Evolutionary conservation across 2,797 vertebrate species (phyloP).

Genomic region (Hirundo rustica): DNA sequence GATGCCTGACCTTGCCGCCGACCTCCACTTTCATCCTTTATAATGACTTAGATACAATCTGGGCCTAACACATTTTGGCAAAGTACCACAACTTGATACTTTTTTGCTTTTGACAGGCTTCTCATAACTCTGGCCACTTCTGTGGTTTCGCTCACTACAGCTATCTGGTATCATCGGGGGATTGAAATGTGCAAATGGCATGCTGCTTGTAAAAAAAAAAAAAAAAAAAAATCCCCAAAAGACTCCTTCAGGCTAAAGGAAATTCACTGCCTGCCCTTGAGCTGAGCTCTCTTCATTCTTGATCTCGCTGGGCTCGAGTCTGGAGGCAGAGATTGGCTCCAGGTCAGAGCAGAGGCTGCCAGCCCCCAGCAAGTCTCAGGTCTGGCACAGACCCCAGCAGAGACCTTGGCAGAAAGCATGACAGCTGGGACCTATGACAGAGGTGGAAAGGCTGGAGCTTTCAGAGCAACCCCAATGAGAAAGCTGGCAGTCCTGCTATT

Average conservation of each 20-base stretch:
- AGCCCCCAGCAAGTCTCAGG: background rate
- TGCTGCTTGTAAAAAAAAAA: background rate
- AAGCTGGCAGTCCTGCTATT: background rate
- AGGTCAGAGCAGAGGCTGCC: background rate
- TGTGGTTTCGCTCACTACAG: background rate
- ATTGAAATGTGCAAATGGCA: background rate
- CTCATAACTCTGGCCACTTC: background rate
- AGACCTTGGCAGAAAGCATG: background rate
- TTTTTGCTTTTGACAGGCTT: background rate
- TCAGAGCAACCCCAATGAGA: background rate
- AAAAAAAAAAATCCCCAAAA: background rate
- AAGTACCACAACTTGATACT: background rate
- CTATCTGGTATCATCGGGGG: background rate
- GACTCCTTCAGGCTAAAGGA: background rate
- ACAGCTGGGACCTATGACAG: background rate
- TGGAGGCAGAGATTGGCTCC: constrained; percentile 1
- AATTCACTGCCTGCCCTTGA: background rate
- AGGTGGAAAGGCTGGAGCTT: constrained; percentile 14
- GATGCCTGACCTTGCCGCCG: background rate
- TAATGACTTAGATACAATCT: constrained; percentile 1
- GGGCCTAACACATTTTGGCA: background rate
- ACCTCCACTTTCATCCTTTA: background rate
- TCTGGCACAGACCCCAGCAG: background rate
- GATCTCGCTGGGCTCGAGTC: background rate
- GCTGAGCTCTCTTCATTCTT: background rate